A percentile compares a stretch with the other conserved stretches of the same genome.
Conservation (phyloP, 2,888 invertebrate species). For the Toxonevra muliebris region DNA sequence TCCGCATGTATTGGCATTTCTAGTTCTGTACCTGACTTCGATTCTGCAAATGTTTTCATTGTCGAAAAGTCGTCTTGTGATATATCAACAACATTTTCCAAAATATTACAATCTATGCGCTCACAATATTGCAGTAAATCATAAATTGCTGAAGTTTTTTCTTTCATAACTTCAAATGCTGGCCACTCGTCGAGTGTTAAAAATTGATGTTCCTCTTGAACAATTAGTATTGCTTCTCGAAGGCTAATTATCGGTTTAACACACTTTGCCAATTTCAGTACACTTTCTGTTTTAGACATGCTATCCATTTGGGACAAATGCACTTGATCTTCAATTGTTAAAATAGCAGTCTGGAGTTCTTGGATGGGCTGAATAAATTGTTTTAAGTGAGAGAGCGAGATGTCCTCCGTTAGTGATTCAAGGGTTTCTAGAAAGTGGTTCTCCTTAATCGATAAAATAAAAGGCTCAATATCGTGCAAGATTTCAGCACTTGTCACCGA, state of each 20-base stretch:
- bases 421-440: slow-evolving; percentile 49
- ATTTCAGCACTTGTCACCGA: slow-evolving; percentile 38
- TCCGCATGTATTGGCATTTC: slow-evolving; percentile 26
- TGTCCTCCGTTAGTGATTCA: slow-evolving; percentile 44
- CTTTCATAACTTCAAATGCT: slow-evolving; percentile 43
- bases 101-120: slow-evolving; percentile 50
- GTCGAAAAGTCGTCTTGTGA: slow-evolving; percentile 70
- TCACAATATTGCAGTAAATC: slow-evolving; percentile 54
- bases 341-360: slow-evolving; percentile 58
- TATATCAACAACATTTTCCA: slow-evolving; percentile 68
- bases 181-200: slow-evolving; percentile 44
- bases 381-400: slow-evolving; percentile 51
- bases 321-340: slow-evolving; percentile 56
- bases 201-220: slow-evolving; percentile 46
- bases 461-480: slow-evolving; percentile 47
- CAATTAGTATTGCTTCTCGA: slow-evolving; percentile 48
- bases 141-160: slow-evolving; percentile 45
- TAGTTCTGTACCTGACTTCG: slow-evolving; percentile 23
- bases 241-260: slow-evolving; percentile 50
- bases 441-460: slow-evolving; percentile 49
- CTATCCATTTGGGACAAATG: slow-evolving; percentile 49
- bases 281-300: slow-evolving; percentile 39
- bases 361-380: slow-evolving; percentile 61
- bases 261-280: slow-evolving; percentile 40
- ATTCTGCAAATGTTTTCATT: slow-evolving; percentile 68